Evolutionary conservation across 2,113 vertebrate genomes (phyloP), one percentile per base, ranked within the genome.

Genomic region (Acrocephalus kingi): DNA sequence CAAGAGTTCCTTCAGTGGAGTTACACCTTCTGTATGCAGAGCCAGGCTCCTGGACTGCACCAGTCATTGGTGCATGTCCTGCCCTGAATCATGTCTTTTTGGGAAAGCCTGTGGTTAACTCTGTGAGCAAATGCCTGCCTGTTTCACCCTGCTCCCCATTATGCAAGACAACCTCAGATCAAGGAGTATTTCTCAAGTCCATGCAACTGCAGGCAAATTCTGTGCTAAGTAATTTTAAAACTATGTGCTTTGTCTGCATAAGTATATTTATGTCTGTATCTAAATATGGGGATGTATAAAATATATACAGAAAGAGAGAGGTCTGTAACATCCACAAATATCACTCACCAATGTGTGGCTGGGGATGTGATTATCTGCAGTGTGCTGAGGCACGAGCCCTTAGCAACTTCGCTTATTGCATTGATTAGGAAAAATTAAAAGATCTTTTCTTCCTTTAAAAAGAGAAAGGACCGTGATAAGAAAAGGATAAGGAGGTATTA

Each of bases 401-500:
- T 58, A 74, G 87, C 61, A 87, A 31, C 74, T 84, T 88, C 54
- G 41, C 61, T 84, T 78, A 78, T 71, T 86, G 58, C 66, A 63
- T 62, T 66, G 83, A 86, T 92, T 86, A 93, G 78, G 93, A 95
- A 97, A 95, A 96, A 96, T 95, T 97, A 97, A 92, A 97, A 97
- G 69, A 91, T 68, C 93, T 97, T 97, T 96, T 87, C 90, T 97
- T 77, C 84, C 86, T 82, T 80, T 52, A 45, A 78, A 83, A 85
- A 67, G 56, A 94, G 76, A 91, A 83, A 80, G 62, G 84, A 76
- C 74, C 78, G 37, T 8, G 55, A 89, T 96, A 96, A 97, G 87
- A 94, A 96, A 97, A 97, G 96, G 92, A 95, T 96, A 97, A 95
- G 79, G 81, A 95, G 94, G 92, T 95, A 95, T 96, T 95, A 97